These are phyloP conservation scores for Chionoecetes opilio DNA, from an alignment of 1,140 invertebrate genomes.

Conservation along the genomic window DNA sequence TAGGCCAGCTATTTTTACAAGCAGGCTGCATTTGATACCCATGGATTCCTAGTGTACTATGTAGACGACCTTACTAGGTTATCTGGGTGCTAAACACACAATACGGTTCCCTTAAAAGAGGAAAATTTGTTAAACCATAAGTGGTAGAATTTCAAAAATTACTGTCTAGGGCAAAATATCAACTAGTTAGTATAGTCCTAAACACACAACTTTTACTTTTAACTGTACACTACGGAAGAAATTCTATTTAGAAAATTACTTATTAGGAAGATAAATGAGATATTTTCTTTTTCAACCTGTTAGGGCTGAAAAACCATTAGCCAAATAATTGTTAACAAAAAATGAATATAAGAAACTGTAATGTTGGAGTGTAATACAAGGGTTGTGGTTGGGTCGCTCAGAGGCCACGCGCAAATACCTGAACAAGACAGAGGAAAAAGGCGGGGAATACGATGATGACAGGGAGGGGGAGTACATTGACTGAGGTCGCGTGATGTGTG, in stretches of 20 bases:
- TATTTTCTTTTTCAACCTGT: neutral
- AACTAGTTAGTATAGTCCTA: neutral
- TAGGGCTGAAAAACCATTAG: neutral
- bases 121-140: neutral
- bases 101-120: constrained; percentile 30
- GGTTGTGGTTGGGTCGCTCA: constrained; percentile 68
- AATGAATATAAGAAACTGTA: constrained; percentile 22
- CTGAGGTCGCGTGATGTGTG: constrained; percentile 70
- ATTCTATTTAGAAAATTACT: neutral
- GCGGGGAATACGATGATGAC: constrained; percentile 70
- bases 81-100: constrained; percentile 22
- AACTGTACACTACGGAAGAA: neutral
- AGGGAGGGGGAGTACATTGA: constrained; percentile 76
- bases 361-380: neutral
- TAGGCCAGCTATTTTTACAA: constrained; percentile 15
- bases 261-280: neutral
- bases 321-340: neutral
- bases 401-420: constrained; percentile 73
- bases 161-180: constrained; percentile 32
- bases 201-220: constrained; percentile 1
- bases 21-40: constrained; percentile 21
- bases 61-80: constrained; percentile 55
- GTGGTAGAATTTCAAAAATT: neutral
- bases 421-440: constrained; percentile 74
- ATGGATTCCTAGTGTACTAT: constrained; percentile 25